phyloP scores from a whole-genome alignment of 2,888 invertebrate species.

The Hyles lineata region DNA sequence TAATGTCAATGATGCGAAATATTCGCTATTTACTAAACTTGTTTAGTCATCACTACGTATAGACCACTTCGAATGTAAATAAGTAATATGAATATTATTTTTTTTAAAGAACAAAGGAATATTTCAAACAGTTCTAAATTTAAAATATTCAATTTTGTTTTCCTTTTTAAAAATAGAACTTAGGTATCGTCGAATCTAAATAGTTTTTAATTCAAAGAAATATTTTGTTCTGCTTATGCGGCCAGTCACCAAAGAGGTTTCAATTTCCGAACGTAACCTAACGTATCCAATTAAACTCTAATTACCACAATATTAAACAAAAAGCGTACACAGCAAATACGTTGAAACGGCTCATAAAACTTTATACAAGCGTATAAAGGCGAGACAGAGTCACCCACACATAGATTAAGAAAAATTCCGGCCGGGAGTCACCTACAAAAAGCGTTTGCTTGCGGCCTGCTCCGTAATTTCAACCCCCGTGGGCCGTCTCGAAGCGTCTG shows the following conservation, averaged over 20 bases:
- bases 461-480: slow-evolving; percentile 70
- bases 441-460: slow-evolving; percentile 61
- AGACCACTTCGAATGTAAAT: no score
- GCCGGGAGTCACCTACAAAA: slow-evolving; percentile 68
- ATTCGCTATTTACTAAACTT: no score
- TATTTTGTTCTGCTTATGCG: neutral
- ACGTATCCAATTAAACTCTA: neutral
- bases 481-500: slow-evolving; percentile 69
- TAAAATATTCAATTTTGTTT: no score
- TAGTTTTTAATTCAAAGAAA: no score
- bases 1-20: no score
- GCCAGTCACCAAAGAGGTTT: slow-evolving; percentile 6
- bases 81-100: no score
- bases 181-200: no score
- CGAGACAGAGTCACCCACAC: slow-evolving; percentile 28
- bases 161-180: no score
- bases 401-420: slow-evolving; percentile 71
- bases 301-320: neutral
- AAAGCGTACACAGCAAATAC: slow-evolving; percentile 6
- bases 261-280: neutral
- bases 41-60: no score
- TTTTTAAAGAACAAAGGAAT: no score
- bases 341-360: slow-evolving; percentile 30
- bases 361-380: slow-evolving; percentile 26
- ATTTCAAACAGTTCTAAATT: no score